Conservation (phyloP, 2,888 invertebrate species). For the Papilio elwesi region DNA sequence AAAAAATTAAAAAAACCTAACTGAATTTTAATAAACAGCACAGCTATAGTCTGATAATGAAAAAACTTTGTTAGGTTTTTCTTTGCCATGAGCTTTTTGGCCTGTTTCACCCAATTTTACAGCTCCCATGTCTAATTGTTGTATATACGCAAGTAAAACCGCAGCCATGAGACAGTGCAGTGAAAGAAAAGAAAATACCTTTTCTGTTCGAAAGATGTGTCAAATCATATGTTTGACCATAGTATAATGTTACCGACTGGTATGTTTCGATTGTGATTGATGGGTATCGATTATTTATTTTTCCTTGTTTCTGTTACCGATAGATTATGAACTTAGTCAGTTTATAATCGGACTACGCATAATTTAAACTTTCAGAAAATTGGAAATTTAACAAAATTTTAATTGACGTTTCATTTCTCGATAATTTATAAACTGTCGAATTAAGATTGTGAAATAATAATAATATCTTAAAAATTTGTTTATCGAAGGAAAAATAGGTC, state of each 20-base stretch:
- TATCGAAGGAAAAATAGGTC: too few relatives aligned
- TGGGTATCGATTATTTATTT: conserved; percentile 63
- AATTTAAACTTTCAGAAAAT: too few relatives aligned
- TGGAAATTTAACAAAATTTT: too few relatives aligned
- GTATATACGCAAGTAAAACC: neutral
- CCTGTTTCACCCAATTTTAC: neutral
- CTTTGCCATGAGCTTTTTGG: neutral
- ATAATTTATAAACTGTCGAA: too few relatives aligned
- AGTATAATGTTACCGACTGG: conserved; percentile 17
- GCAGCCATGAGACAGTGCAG: neutral
- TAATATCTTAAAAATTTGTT: too few relatives aligned
- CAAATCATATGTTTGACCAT: conserved; percentile 26
- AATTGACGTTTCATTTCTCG: too few relatives aligned
- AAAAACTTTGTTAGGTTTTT: neutral
- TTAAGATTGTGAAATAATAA: too few relatives aligned
- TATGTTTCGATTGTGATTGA: conserved; percentile 59
- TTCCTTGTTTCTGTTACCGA: conserved; percentile 47
- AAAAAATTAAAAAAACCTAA: neutral
- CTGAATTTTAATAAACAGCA: too few relatives aligned
- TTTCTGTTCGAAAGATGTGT: conserved; percentile 28
- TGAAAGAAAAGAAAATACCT: neutral
- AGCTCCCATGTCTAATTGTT: neutral
- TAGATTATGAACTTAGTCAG: too few relatives aligned
- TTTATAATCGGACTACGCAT: too few relatives aligned
- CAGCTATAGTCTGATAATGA: too few relatives aligned